Conservation (phyloP, 1,140 invertebrate species). For the Hycleus phaleratus region DNA sequence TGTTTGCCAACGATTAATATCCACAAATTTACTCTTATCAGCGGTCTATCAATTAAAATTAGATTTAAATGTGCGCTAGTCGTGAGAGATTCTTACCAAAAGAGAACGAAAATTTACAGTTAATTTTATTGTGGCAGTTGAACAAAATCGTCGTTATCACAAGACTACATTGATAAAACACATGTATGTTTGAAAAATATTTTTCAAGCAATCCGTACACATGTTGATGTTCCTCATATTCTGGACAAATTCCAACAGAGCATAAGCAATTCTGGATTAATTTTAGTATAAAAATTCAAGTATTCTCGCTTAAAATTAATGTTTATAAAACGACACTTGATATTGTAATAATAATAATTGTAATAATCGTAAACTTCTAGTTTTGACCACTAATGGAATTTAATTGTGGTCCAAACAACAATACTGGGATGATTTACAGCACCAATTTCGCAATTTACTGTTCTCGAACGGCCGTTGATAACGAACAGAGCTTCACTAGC, state of each 20-base stretch:
- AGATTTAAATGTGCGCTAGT: no score
- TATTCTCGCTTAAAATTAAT: not conserved
- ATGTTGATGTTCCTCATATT: no score
- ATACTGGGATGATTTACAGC: conserved; percentile 57
- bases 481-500: conserved; percentile 66
- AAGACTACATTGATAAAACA: conserved; percentile 23
- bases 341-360: not conserved
- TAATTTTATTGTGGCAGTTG: no score
- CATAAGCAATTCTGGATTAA: not conserved
- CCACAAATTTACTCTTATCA: no score
- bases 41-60: no score
- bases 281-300: not conserved
- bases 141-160: conserved; percentile 16
- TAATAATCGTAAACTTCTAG: not conserved
- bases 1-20: no score
- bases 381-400: conserved; percentile 38
- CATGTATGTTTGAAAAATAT: no score
- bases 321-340: not conserved
- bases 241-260: not conserved
- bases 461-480: conserved; percentile 63
- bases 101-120: no score
- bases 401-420: conserved; percentile 58
- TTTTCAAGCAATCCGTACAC: no score
- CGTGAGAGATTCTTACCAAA: no score
- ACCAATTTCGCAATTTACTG: conserved; percentile 72